Base-by-base conservation (phyloP, 2,113 vertebrate species). In the Alectura lathami region DNA sequence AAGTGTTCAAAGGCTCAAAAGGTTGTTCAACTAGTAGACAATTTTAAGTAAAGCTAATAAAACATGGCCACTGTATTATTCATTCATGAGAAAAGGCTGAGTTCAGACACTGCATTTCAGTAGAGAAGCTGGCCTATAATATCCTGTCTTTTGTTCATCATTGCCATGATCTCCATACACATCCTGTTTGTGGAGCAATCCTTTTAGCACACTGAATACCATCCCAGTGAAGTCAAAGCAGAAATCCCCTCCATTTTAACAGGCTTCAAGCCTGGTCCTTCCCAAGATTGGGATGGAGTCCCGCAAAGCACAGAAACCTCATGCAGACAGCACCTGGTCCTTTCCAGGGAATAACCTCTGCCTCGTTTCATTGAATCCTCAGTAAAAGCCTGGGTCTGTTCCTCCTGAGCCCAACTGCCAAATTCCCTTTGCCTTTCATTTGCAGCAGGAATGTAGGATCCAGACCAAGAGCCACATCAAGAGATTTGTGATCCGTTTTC, bases 21-120 rank as follows among this genome's bases (percentile, higher is more conserved):
- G 42, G 43, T 87, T 96, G 66, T 95, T 97, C 82, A 87, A 86
- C 70, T 94, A 86, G 89, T 93, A 97, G 88, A 90, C 75, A 86
- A 45, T 96, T 98, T 97, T 95, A 96, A 96, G 95, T 92, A 94
- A 96, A 96, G 62, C 87, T 96, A 96, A 96, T 97, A 97, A 96
- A 97, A 97, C 79, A 93, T 17, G 60, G 63, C 43, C 91, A 88
- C 82, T 96, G 97, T 62, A 89, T 95, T 96, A 96, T 95, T 96
- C 94, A 96, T 96, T 96, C 88, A 94, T 70, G 84, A 97, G 79
- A 86, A 88, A 96, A 86, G 75, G 88, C 92, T 93, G 88, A 60
- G 42, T 94, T 96, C 83, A 90, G 94, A 75, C 77, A 38, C 34
- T 87, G 60, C 23, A 3, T 83, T 86, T 76, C 48, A 45, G 64